Conservation (phyloP, 2,888 invertebrate species). For the Gasteruption jaculator region DNA sequence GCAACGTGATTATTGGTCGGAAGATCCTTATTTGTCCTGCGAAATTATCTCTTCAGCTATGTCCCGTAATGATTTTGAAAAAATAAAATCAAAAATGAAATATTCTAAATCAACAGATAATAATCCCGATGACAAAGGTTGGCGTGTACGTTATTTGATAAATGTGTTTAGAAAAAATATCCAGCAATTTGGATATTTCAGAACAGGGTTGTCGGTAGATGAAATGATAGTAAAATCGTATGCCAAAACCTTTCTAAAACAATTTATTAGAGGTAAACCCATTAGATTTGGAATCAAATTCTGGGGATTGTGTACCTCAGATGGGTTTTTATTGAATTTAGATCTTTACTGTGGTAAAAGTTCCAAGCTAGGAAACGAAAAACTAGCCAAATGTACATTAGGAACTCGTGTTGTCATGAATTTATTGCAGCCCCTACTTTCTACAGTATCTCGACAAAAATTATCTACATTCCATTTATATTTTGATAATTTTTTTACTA, state of each 20-base stretch:
- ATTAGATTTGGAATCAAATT: slow-evolving; percentile 24
- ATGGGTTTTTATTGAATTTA: slow-evolving; percentile 20
- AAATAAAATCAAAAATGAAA: no score
- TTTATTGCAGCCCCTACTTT: slow-evolving; percentile 16
- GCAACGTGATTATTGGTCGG: no score
- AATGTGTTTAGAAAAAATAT: no score
- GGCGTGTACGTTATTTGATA: no score
- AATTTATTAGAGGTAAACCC: no score
- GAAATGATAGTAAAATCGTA: no score
- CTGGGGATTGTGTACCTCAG: slow-evolving; percentile 19
- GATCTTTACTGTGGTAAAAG: slow-evolving; percentile 23
- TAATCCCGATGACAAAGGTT: no score
- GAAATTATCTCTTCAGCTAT: no score
- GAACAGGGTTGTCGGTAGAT: slow-evolving; percentile 19
- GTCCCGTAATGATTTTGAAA: no score
- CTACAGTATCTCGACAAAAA: slow-evolving; percentile 9
- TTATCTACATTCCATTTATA: slow-evolving; percentile 18
- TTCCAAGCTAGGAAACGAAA: slow-evolving; percentile 12
- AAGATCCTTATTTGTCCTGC: no score
- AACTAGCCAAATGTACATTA: slow-evolving; percentile 18
- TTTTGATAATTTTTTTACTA: slow-evolving; percentile 22
- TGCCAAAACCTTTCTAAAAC: slow-evolving; percentile 17
- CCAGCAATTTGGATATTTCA: no score
- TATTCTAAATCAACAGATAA: no score
- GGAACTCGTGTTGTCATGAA: slow-evolving; percentile 23